A percentile compares a stretch with the other conserved stretches of the same genome.
phyloP scores from a whole-genome alignment of 2,797 vertebrate species.

The Coregonus suidteri region DNA sequence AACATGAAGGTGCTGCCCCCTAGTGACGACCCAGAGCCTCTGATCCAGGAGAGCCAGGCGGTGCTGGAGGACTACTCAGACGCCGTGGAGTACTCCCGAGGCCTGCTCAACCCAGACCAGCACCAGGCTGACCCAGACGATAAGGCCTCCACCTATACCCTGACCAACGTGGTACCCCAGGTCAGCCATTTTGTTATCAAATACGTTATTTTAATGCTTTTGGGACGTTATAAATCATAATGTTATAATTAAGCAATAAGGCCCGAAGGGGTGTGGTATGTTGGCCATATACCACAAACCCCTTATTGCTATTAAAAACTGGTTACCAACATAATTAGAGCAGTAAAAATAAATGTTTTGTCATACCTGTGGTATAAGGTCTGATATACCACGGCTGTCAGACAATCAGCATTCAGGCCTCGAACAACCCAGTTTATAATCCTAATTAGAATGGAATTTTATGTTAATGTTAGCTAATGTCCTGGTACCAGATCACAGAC shows the following conservation, averaged over 20 bases:
- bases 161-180: conserved; percentile 73
- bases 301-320: too few species aligned
- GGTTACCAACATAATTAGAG: too few species aligned
- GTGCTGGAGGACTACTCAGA: conserved; percentile 70
- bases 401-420: too few species aligned
- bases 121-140: conserved; percentile 67
- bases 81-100: conserved; percentile 63
- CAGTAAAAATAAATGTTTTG: too few species aligned
- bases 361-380: too few species aligned
- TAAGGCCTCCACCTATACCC: conserved; percentile 76
- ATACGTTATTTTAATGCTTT: neutral
- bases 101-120: conserved; percentile 67
- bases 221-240: neutral
- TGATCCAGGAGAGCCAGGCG: conserved; percentile 70
- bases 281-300: too few species aligned
- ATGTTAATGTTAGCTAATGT: neutral
- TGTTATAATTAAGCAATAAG: too few species aligned
- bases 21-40: conserved; percentile 46
- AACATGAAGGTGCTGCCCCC: conserved; percentile 70
- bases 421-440: neutral
- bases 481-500: conserved; percentile 49
- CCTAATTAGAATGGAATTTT: neutral
- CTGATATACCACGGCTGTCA: too few species aligned
- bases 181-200: neutral
- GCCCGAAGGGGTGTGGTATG: too few species aligned